Base-by-base conservation (phyloP, 2,888 invertebrate genomes). In the Galerucella calmariensis region DNA sequence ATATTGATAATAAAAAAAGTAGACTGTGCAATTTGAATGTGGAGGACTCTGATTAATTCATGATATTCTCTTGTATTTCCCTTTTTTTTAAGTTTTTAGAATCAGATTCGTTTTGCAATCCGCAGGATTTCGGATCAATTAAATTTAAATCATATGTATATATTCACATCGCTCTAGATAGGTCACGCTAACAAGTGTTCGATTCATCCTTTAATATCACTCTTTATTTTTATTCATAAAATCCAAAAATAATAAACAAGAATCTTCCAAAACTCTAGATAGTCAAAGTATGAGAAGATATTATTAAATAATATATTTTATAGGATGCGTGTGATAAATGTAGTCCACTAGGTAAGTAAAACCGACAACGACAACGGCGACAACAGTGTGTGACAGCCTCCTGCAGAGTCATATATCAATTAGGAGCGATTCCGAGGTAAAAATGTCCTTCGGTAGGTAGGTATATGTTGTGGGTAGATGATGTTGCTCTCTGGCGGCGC, bases 391-490 rank as follows among this genome's bases (percentile, higher is more conserved):
- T 75, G 75, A 74, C 74, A 69, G 67, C 82, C 83, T 83, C 84
- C 84, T 79, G 80, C 80, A 82, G 84, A 78, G 83, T 82, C 78
- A 84, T 85, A 83, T 83, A 84, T 85, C 85, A 85, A 85, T 85
- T 85, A 84, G 80, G 78, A 65, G 73, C 77, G 78, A 80, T 80
- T 78, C 76, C 76, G 79, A 77, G 78, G 79, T 79, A 83, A 84
- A 84, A 83, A 82, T 78, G 72, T 76, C 80, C 63, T 72, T 72
- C 58, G 66, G 61, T 74, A 70, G 61, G 69, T 35, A 73, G 61
- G 67, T 74, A 73, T 70, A 73, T 68, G 71, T 66, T 66, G 78
- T 79, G 79, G 83, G 81, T 81, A 83, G 82, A 83, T 83, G 82
- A 80, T 80, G 73, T 79, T 79, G 77, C 61, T 59, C 69, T 68